Percentiles rank a stretch among this genome's conserved stretches.
Evolutionary conservation across 2,113 vertebrate species (phyloP).

Genomic region (Glaucidium brasilianum): DNA sequence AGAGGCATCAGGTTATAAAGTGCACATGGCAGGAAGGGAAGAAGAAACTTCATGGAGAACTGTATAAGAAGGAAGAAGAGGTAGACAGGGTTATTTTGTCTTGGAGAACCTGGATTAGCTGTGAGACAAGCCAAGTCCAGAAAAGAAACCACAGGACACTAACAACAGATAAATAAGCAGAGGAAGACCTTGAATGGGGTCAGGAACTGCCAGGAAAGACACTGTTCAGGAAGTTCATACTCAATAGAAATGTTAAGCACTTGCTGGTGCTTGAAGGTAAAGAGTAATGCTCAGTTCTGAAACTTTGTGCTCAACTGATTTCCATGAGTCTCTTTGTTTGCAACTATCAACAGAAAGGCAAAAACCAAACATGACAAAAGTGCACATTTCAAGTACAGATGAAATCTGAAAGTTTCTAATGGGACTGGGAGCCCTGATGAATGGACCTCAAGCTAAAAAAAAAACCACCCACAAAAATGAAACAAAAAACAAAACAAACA

Average conservation of each 20-base stretch:
- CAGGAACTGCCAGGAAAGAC: not conserved
- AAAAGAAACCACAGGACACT: not conserved
- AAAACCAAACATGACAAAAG: not conserved
- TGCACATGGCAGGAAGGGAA: not conserved
- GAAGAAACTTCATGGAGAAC: not conserved
- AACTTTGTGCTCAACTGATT: not conserved
- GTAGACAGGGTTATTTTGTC: not conserved
- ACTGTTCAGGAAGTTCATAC: not conserved
- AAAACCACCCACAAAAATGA: not conserved
- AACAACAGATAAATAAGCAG: not conserved
- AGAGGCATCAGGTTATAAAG: not conserved
- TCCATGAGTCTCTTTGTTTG: not conserved
- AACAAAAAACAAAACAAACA: no score
- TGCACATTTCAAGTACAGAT: not conserved
- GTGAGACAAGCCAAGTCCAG: not conserved
- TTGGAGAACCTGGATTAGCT: not conserved
- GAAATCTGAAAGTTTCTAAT: not conserved
- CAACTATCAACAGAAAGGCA: not conserved
- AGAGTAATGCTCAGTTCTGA: not conserved
- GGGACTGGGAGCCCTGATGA: rapidly evolving
- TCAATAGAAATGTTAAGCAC: not conserved
- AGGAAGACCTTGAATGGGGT: not conserved
- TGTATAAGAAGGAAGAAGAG: not conserved
- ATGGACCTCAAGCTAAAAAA: not conserved
- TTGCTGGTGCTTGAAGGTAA: not conserved